Evolutionary conservation across 2,797 vertebrate species (phyloP).

Genomic region (Catamblyrhynchus diadema): DNA sequence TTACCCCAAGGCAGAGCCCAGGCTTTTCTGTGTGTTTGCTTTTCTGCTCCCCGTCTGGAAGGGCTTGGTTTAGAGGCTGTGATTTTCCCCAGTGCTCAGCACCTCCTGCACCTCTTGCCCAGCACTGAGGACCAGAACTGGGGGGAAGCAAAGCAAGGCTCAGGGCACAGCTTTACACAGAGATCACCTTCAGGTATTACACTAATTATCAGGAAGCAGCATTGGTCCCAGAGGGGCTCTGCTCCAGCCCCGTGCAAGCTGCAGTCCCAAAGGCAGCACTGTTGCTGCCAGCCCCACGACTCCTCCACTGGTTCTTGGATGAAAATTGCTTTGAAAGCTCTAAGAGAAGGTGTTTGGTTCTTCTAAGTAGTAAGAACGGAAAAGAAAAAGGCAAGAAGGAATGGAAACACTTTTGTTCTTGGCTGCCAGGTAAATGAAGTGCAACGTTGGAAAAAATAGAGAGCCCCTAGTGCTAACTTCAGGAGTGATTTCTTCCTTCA

Average conservation of each 20-base stretch:
- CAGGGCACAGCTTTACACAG: not conserved
- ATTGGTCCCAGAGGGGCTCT: rapidly evolving
- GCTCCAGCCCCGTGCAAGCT: not conserved
- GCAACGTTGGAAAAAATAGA: not conserved
- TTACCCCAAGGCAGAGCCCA: not conserved
- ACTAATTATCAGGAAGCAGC: not conserved
- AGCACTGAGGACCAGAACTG: not conserved
- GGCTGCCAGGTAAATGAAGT: not conserved
- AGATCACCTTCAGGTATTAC: not conserved
- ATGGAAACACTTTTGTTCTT: not conserved
- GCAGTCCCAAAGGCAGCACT: not conserved
- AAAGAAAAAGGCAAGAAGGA: not conserved
- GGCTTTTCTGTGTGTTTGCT: not conserved
- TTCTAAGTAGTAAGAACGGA: not conserved
- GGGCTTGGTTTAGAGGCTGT: not conserved
- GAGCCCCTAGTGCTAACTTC: not conserved
- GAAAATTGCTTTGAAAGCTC: not conserved
- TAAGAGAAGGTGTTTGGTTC: not conserved
- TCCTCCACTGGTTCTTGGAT: not conserved
- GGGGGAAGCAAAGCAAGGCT: not conserved
- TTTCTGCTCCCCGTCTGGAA: not conserved
- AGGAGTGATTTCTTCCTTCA: conserved; percentile 1
- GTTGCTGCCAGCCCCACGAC: rapidly evolving
- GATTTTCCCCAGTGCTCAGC: not conserved
- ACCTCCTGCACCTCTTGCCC: not conserved